Evolutionary conservation across 2,888 invertebrate species (phyloP).

Genomic region (Ptychoptera contaminata): DNA sequence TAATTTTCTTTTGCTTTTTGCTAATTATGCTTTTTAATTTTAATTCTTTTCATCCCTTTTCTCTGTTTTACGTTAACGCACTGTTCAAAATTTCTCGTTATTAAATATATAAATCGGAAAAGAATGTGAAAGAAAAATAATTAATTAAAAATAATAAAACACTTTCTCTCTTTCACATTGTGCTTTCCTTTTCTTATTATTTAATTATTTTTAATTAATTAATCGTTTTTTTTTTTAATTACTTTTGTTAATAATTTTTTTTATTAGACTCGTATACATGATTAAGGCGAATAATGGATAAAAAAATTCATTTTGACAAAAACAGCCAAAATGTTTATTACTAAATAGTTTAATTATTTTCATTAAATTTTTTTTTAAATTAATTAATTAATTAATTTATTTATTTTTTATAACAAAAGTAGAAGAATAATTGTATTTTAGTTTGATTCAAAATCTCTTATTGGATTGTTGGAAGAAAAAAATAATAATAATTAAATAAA

Average conservation of each 20-base stretch:
- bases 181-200: background rate
- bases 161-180: too few species aligned
- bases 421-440: too few species aligned
- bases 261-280: constrained; percentile 17
- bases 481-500: too few species aligned
- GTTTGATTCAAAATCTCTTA: too few species aligned
- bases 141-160: too few species aligned
- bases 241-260: constrained; percentile 7
- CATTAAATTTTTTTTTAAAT: constrained; percentile 7
- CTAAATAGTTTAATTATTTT: constrained; percentile 5
- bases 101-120: too few species aligned
- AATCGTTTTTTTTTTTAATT: constrained; percentile 4
- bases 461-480: too few species aligned
- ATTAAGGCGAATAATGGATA: constrained; percentile 19
- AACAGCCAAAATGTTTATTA: constrained; percentile 9
- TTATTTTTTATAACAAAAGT: too few species aligned
- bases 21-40: constrained; percentile 8
- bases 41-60: constrained; percentile 6
- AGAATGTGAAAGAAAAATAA: too few species aligned
- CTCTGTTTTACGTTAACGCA: too few species aligned
- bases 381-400: background rate
- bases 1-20: background rate
- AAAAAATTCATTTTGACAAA: constrained; percentile 7
- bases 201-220: background rate
- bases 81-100: too few species aligned